These are phyloP conservation scores for Trididemnum nubilum DNA, from an alignment of 23 tunicate genomes.

Conservation along the genomic window DNA sequence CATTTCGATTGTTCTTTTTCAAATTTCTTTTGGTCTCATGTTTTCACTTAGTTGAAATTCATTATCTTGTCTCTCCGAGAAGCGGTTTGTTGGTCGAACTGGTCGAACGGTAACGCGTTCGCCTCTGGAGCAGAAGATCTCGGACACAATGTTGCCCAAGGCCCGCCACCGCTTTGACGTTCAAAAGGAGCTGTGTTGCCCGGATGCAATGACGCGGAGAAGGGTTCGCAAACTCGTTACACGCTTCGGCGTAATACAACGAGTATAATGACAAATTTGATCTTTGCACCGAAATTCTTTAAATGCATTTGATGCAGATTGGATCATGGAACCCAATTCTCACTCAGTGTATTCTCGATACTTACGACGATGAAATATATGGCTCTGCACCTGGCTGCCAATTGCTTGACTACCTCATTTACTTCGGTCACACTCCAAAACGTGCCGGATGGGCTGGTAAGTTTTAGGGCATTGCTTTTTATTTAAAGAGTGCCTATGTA, in stretches of 20 bases:
- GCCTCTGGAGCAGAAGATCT: not conserved
- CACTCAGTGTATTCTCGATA: conserved; percentile 59
- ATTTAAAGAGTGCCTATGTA: too few relatives aligned
- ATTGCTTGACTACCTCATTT: conserved; percentile 52
- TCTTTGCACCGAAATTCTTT: too few relatives aligned
- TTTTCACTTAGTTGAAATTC: not conserved
- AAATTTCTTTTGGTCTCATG: too few relatives aligned
- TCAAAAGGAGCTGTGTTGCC: not conserved
- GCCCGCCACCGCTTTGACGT: not conserved
- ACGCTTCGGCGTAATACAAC: not conserved
- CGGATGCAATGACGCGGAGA: not conserved
- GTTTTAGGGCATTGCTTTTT: not conserved
- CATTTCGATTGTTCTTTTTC: too few relatives aligned
- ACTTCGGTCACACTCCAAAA: conserved; percentile 60
- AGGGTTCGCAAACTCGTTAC: not conserved
- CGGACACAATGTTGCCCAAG: too few relatives aligned
- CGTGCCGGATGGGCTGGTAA: conserved; percentile 88
- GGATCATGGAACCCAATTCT: conserved; percentile 74
- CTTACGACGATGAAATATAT: conserved; percentile 43
- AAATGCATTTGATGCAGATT: too few relatives aligned
- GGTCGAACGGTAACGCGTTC: not conserved
- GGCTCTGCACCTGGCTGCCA: conserved; percentile 69
- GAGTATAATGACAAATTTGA: not conserved
- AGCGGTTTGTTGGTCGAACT: not conserved
- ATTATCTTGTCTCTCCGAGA: too few relatives aligned